phyloP scores from a whole-genome alignment of 2,113 vertebrate species.

The Tragelaphus buxtoni region DNA sequence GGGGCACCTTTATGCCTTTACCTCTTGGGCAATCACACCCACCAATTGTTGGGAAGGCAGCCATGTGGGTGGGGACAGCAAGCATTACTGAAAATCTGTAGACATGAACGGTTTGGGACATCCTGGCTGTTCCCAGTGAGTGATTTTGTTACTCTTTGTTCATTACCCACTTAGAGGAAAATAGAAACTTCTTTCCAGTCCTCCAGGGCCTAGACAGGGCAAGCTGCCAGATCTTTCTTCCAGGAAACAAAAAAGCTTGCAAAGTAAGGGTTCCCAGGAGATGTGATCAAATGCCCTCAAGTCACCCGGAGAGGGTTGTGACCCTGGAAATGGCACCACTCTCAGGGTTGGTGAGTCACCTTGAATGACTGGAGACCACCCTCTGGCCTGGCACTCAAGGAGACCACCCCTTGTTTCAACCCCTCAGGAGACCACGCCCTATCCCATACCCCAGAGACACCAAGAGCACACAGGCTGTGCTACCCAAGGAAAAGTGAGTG shows the following conservation, averaged over 20 bases:
- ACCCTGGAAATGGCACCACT: neutral
- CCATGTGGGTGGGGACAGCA: accelerated
- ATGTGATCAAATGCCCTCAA: neutral
- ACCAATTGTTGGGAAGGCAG: neutral
- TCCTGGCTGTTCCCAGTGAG: neutral
- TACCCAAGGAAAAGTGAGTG: neutral
- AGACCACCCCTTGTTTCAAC: neutral
- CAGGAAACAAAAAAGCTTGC: neutral
- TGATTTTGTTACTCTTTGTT: neutral
- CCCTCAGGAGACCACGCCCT: neutral
- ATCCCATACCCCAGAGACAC: neutral
- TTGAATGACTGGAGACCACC: too few relatives aligned
- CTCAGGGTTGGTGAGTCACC: neutral
- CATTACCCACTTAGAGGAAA: neutral
- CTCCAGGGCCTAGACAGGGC: neutral
- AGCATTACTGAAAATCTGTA: neutral
- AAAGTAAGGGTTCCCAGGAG: neutral
- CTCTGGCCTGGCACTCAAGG: neutral
- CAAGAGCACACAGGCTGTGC: accelerated
- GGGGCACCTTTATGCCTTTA: too few relatives aligned
- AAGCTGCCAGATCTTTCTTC: neutral
- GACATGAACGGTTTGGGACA: neutral
- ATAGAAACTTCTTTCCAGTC: neutral
- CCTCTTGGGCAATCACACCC: accelerated
- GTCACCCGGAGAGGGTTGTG: neutral